Conservation (phyloP, 2,888 invertebrate genomes). For the Tetanocera ferruginea region DNA sequence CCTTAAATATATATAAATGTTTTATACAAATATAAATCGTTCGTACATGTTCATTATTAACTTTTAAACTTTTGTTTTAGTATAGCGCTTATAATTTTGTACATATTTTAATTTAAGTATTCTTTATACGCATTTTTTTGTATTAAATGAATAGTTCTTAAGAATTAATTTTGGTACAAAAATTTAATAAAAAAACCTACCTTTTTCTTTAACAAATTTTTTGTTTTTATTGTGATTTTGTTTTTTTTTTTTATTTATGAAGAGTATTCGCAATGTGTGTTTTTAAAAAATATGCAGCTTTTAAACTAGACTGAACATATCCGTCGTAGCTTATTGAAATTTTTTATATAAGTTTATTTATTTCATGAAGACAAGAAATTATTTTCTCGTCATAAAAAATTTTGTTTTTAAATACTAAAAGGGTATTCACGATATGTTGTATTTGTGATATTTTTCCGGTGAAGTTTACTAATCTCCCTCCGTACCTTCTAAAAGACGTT, state of each 20-base stretch:
- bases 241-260: background rate
- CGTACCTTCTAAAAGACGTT: no score
- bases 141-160: constrained; percentile 25
- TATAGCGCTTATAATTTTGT: constrained; percentile 19
- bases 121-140: constrained; percentile 24
- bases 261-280: background rate
- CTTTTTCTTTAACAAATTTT: constrained; percentile 4
- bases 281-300: no score
- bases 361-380: no score
- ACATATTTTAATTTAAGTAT: background rate
- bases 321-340: no score
- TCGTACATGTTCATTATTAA: constrained; percentile 16
- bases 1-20: background rate
- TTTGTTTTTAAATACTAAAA: no score
- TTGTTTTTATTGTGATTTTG: background rate
- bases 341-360: no score
- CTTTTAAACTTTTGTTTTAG: background rate
- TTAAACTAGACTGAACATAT: no score
- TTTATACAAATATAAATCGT: background rate
- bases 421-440: no score
- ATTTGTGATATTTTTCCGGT: no score
- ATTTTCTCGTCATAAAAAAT: no score
- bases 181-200: constrained; percentile 24
- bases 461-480: no score
- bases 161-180: constrained; percentile 37